phyloP scores from a whole-genome alignment of 1,140 invertebrate species.

The Trichogramma pretiosum region DNA sequence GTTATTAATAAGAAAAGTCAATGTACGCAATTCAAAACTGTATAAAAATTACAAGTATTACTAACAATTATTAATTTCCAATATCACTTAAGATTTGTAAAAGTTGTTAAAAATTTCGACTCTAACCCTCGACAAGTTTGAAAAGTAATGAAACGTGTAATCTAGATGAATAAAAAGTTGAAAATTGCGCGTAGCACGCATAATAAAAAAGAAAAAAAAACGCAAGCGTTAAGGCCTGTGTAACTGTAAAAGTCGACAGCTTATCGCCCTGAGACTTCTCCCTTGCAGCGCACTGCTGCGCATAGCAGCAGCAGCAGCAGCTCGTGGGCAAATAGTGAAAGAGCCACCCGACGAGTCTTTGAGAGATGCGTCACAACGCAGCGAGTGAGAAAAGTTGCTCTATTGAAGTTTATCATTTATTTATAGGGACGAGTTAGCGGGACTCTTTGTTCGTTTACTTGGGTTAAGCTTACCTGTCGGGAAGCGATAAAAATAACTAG shows the following conservation, averaged over 20 bases:
- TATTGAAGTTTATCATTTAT: constrained; percentile 12
- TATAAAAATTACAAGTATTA: too few species aligned
- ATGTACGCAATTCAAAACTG: too few species aligned
- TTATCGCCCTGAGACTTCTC: constrained; percentile 1
- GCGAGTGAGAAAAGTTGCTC: background rate
- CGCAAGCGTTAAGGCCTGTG: background rate
- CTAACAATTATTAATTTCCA: too few species aligned
- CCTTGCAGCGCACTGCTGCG: constrained; percentile 2
- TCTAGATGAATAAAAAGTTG: too few species aligned
- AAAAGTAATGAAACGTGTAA: too few species aligned
- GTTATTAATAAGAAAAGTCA: too few species aligned
- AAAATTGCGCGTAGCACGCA: too few species aligned
- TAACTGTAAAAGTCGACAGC: background rate
- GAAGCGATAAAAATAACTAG: background rate
- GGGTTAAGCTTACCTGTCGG: too few species aligned
- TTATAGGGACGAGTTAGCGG: background rate
- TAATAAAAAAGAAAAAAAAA: background rate
- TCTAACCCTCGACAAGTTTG: too few species aligned
- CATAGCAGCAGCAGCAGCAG: too few species aligned
- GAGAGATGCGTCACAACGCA: background rate
- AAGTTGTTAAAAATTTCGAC: too few species aligned
- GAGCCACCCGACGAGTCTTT: background rate
- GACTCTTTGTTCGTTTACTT: background rate
- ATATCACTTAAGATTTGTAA: too few species aligned
- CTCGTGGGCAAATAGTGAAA: constrained; percentile 1